phyloP scores from a whole-genome alignment of 2,113 vertebrate genomes.

The Urocitellus parryii region DNA sequence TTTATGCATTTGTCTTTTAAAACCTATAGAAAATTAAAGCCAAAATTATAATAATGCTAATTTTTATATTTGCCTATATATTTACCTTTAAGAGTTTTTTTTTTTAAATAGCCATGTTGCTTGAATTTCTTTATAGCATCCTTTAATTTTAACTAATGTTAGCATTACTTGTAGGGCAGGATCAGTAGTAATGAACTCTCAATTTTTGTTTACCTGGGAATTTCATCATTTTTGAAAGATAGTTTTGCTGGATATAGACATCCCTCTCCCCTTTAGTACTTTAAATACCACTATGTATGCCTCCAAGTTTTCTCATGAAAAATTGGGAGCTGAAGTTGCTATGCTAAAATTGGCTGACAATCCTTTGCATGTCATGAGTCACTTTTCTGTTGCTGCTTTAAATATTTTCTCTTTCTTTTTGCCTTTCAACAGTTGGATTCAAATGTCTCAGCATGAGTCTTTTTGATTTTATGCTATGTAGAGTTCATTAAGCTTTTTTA shows the following conservation, averaged over 20 bases:
- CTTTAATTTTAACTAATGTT: background rate
- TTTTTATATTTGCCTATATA: background rate
- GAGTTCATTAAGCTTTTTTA: background rate
- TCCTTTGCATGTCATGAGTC: background rate
- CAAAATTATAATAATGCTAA: background rate
- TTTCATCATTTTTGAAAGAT: background rate
- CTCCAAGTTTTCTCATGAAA: background rate
- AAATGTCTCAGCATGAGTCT: background rate
- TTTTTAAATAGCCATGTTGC: background rate
- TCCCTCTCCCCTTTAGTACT: background rate
- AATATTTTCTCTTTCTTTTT: background rate
- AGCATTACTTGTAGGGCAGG: background rate
- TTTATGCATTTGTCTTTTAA: background rate
- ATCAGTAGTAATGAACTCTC: background rate
- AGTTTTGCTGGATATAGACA: background rate
- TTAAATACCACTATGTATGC: background rate
- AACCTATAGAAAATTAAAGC: background rate
- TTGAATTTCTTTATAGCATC: background rate
- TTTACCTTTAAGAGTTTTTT: background rate
- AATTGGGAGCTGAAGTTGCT: background rate
- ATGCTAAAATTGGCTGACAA: background rate
- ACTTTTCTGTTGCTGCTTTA: background rate
- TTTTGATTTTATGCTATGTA: background rate
- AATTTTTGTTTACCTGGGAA: background rate
- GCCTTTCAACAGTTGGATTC: constrained; percentile 24